These are phyloP conservation scores for Hyposmocoma kahamanoa DNA, from an alignment of 1,140 invertebrate species.

Conservation along the genomic window DNA sequence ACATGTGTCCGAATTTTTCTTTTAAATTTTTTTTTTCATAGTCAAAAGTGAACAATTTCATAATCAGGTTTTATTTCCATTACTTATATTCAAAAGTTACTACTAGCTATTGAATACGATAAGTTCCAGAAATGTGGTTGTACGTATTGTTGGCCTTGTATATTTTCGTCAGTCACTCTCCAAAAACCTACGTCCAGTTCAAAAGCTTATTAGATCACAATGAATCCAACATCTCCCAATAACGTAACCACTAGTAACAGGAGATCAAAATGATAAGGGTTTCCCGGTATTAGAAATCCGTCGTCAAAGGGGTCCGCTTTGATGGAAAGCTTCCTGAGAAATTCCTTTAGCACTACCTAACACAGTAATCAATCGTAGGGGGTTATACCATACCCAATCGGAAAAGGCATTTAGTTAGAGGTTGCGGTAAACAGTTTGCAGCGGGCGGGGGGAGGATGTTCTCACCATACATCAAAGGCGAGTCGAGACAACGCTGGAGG, in stretches of 20 bases:
- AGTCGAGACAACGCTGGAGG: slow-evolving; percentile 66
- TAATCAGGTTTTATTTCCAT: too few species aligned
- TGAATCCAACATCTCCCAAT: background rate
- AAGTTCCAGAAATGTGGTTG: too few species aligned
- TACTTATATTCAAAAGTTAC: too few species aligned
- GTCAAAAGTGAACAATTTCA: too few species aligned
- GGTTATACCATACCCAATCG: slow-evolving; percentile 44
- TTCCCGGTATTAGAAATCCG: slow-evolving; percentile 14
- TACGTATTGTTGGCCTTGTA: too few species aligned
- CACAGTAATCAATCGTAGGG: slow-evolving; percentile 62
- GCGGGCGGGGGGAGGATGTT: slow-evolving; percentile 36
- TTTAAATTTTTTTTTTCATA: too few species aligned
- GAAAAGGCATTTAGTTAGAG: slow-evolving; percentile 65
- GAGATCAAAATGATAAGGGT: slow-evolving; percentile 45
- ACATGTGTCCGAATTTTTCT: too few species aligned
- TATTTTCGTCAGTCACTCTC: too few species aligned
- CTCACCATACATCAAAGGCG: slow-evolving; percentile 63
- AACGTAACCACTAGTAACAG: slow-evolving; percentile 17
- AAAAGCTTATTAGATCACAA: background rate
- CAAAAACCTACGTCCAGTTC: too few species aligned
- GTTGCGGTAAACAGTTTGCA: slow-evolving; percentile 67
- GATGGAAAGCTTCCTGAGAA: slow-evolving; percentile 45
- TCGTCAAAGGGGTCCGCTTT: slow-evolving; percentile 50
- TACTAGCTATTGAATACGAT: too few species aligned
- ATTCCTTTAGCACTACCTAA: slow-evolving; percentile 38